Evolutionary conservation across 1,140 invertebrate species (phyloP), one percentile per base, ranked within the genome.

Genomic region (Bombyx mandarina): DNA sequence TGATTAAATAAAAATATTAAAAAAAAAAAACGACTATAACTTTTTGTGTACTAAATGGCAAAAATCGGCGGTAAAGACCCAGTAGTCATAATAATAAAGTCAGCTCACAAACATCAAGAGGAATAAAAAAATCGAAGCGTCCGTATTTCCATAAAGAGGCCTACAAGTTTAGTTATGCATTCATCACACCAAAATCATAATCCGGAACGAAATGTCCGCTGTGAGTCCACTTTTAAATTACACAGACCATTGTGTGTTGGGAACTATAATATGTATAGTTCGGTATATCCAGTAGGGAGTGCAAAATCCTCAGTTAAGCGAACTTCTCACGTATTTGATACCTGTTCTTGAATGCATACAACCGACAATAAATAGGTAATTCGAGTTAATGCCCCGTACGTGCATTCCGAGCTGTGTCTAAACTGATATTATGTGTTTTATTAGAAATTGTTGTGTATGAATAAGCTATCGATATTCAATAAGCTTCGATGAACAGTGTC

Each of bases 311-410:
- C 56, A 44, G 56, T n/a, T 61, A 57, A 42, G 58, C 56, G 42
- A 43, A 54, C 44, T 53, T 57, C 60, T 67, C 71, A 73, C 71
- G 71, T 73, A 61, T 44, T n/a, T 12, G 18, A 18, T 61, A 63
- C 66, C 61, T 71, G 65, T 56, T 51, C 49, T 43, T 51, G 42
- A 45, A 59, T 52, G 51, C 42, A 35, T 35, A 35, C 26, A 35
- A 35, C 26, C 5, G 46, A 35, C 26, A 35, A 35, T 35, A 12
- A 7, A 12, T 12, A 49, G 9, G 48, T 49, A 35, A 3, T 35
- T 54, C 35, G 12, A 45, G 44, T 45, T 49, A 49, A 49, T 49
- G n/a, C 22, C 22, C 12, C 22, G 48, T 22, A n/a, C 22, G 48
- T 49, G 48, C 48, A 22, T 49, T 49, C 48, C 9, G n/a, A n/a